Evolutionary conservation across 2,113 vertebrate species (phyloP), one percentile per base, ranked within the genome.

Genomic region (Rhinolophus sinicus): DNA sequence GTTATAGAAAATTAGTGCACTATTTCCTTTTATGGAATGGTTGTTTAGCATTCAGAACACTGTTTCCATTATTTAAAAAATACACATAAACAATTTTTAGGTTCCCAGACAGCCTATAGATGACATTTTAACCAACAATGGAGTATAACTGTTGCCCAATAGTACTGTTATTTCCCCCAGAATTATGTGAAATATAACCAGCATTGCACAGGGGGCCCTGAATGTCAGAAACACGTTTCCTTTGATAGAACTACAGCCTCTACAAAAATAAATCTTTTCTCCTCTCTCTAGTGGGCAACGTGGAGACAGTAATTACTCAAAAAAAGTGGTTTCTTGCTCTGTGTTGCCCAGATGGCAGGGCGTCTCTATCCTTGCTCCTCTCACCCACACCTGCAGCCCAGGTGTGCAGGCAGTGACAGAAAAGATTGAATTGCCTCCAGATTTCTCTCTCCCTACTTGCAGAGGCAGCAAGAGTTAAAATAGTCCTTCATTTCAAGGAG

Each of bases 1-100:
- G 54, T 77, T 52, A 18, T 5, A 44, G 85, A 44, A 77, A 64
- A 72, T 62, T 1, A 44, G 73, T 2, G 54, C 52, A 77, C 77
- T 44, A 22, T 69, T 95, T 67, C n/a, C 22, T 85, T 54, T 54
- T n/a, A 80, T 8, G 21, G 24, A 33, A 67, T 16, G 33, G 28
- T 30, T 69, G 69, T 64, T 52, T 70, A 35, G n/a, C 60, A 81
- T 47, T 47, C 67, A 93, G 65, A 73, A 95, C 69, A 76, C 35
- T 60, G 81, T 54, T 87, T 62, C 73, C 60, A 33, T 81, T 62
- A 64, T 87, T 80, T 62, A n/a, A 54, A 56, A 70, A 65, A 58
- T 14, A 87, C 35, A 76, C 88, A 78, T 33, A 73, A 70, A 44
- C n/a, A 81, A 81, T 21, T 67, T 47, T 54, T 47, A 35, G 40